phyloP scores from a whole-genome alignment of 2,888 invertebrate genomes.

The Euclidia mi region DNA sequence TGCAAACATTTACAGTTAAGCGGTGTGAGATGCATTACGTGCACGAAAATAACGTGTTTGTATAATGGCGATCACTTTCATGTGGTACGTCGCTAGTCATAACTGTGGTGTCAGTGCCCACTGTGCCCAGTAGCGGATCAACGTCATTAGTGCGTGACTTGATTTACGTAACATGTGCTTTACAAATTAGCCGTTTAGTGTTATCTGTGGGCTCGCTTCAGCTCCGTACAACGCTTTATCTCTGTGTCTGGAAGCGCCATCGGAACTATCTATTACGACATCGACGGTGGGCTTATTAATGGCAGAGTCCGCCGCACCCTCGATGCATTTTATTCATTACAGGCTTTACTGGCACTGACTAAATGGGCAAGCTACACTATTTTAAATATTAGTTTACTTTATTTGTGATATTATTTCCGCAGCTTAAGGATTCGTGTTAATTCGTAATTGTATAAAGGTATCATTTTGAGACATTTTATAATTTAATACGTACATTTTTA shows the following conservation, averaged over 20 bases:
- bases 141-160: slow-evolving; percentile 73
- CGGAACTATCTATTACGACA: not conserved
- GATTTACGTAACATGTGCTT: slow-evolving; percentile 79
- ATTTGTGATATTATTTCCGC: too few species aligned
- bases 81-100: slow-evolving; percentile 57
- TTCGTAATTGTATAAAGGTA: too few species aligned
- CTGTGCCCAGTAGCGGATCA: slow-evolving; percentile 70
- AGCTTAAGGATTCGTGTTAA: too few species aligned
- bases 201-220: slow-evolving; percentile 74
- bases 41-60: slow-evolving; percentile 54
- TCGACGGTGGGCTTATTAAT: too few species aligned
- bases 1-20: slow-evolving; percentile 35
- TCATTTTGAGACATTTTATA: too few species aligned
- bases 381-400: too few species aligned
- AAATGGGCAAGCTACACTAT: too few species aligned
- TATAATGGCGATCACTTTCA: slow-evolving; percentile 66
- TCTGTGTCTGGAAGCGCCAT: slow-evolving; percentile 62
- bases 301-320: too few species aligned
- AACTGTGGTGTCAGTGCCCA: slow-evolving; percentile 64
- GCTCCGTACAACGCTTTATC: slow-evolving; percentile 66
- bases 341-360: not conserved
- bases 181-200: slow-evolving; percentile 85
- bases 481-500: too few species aligned
- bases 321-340: not conserved
- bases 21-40: slow-evolving; percentile 38